phyloP scores from a whole-genome alignment of 2,797 vertebrate genomes.

The Alfaro cultratus region DNA sequence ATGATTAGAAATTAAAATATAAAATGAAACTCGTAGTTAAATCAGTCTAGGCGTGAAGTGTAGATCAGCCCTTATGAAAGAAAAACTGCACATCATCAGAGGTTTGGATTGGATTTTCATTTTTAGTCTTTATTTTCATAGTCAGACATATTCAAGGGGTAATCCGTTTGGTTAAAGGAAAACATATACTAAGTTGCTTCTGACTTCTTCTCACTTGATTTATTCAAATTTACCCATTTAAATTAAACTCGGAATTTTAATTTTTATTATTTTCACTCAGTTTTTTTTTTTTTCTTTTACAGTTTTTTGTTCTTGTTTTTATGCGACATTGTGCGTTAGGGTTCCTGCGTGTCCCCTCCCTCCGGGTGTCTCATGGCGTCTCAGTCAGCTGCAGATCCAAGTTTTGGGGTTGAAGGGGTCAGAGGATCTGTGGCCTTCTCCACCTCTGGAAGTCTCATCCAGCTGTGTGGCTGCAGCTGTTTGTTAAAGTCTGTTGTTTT shows the following conservation, averaged over 20 bases:
- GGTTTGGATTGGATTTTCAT: not conserved
- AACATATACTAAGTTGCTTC: not conserved
- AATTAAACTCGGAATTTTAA: not conserved
- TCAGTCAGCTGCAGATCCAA: not conserved
- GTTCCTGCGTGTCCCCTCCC: not conserved
- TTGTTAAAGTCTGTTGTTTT: slow-evolving; percentile 12
- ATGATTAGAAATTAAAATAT: not conserved
- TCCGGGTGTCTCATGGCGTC: not conserved
- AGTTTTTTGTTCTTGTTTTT: not conserved
- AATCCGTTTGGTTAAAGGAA: not conserved
- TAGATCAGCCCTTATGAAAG: not conserved
- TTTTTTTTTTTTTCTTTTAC: too few species aligned
- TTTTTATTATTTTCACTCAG: too few species aligned
- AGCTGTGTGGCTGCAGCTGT: slow-evolving; percentile 74
- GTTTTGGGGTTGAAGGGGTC: not conserved
- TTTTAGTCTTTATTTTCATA: not conserved
- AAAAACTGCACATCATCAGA: not conserved
- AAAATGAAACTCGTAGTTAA: not conserved
- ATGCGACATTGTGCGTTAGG: not conserved
- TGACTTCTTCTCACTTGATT: not conserved
- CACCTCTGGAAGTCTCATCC: slow-evolving; percentile 46
- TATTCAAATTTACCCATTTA: not conserved
- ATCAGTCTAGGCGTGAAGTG: not conserved
- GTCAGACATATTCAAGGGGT: not conserved
- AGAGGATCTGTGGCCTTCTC: slow-evolving; percentile 30